These are phyloP conservation scores for Perithous albicinctus DNA, from an alignment of 2,888 invertebrate genomes.

Conservation along the genomic window DNA sequence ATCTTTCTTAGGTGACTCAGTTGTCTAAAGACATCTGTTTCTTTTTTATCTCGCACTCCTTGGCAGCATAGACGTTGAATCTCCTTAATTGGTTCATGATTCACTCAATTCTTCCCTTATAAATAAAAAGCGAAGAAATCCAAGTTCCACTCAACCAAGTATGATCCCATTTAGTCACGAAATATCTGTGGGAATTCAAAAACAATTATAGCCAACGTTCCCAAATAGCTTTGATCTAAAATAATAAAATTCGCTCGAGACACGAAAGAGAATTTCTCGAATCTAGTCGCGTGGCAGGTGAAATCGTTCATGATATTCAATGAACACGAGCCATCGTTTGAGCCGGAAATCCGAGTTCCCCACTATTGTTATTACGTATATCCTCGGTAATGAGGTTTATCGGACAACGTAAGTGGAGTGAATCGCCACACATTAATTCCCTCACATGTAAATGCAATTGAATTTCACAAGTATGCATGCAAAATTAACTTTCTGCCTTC, in stretches of 20 bases:
- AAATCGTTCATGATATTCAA: neutral
- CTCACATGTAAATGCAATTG: neutral
- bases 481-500: neutral
- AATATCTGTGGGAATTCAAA: neutral
- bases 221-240: neutral
- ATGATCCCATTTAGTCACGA: neutral
- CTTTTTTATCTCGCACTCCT: no score
- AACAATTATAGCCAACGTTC: neutral
- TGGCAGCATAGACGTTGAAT: no score
- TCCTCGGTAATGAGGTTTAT: conserved; percentile 64
- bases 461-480: neutral
- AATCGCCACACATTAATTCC: conserved; percentile 33
- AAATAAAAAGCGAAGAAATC: neutral
- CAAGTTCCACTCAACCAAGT: neutral
- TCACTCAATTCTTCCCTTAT: neutral
- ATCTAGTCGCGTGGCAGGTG: neutral
- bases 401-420: conserved; percentile 67
- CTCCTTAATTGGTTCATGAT: neutral
- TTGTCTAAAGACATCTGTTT: no score
- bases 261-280: neutral
- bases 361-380: conserved; percentile 44
- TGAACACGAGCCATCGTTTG: conserved; percentile 36
- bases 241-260: neutral
- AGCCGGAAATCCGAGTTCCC: conserved; percentile 14
- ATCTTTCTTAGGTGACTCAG: no score